Percentiles rank a stretch among this genome's conserved stretches.
phyloP scores from a whole-genome alignment of 2,888 invertebrate genomes.

The Heliconius sara region DNA sequence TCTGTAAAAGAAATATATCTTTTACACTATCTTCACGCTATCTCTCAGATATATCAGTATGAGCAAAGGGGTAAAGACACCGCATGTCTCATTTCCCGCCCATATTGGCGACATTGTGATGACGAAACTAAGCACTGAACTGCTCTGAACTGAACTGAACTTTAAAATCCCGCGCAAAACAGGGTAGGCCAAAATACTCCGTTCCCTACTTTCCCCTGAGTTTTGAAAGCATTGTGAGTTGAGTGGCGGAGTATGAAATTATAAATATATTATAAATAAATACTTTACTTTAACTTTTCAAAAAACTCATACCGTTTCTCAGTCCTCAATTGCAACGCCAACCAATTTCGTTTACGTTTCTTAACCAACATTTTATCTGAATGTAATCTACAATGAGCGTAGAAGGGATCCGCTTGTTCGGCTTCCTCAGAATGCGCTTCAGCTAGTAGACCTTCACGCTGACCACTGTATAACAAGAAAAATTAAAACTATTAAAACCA shows the following conservation, averaged over 20 bases:
- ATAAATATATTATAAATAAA: too few species aligned
- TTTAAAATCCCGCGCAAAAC: too few species aligned
- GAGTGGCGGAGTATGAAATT: too few species aligned
- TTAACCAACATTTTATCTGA: constrained; percentile 95
- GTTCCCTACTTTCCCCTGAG: too few species aligned
- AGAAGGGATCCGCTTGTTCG: constrained; percentile 98
- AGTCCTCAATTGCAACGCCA: constrained; percentile 92
- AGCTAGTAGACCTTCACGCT: constrained; percentile 95
- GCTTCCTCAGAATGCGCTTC: constrained; percentile 96
- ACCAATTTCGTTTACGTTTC: constrained; percentile 91
- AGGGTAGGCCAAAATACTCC: too few species aligned
- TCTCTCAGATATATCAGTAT: too few species aligned
- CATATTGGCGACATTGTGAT: not conserved
- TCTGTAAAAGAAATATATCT: not conserved
- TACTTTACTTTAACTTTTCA: not conserved
- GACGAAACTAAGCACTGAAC: not conserved
- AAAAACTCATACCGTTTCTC: constrained; percentile 81
- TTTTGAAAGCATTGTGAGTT: too few species aligned
- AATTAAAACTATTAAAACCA: not conserved
- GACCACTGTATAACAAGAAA: constrained; percentile 86
- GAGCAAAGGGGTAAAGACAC: not conserved
- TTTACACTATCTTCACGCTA: not conserved
- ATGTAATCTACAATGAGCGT: constrained; percentile 97
- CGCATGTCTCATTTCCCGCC: too few species aligned
- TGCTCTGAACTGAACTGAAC: not conserved